A percentile compares a stretch with the other conserved stretches of the same genome.
These are phyloP conservation scores for Leucoraja erinaceus DNA, from an alignment of 2,113 vertebrate genomes.

Conservation along the genomic window DNA sequence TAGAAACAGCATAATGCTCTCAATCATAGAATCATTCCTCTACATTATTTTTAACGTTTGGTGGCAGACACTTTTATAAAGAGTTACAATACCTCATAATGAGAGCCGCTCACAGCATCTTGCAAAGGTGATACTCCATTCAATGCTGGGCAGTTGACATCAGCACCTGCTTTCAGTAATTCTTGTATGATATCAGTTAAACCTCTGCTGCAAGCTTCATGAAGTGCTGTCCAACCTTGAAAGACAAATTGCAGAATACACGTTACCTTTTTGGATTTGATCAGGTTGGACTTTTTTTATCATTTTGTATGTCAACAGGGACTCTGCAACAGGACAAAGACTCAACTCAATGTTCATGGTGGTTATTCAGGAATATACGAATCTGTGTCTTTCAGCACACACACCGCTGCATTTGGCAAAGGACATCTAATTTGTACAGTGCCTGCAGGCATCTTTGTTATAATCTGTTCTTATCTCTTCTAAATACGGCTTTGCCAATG, in stretches of 20 bases:
- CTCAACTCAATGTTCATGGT: not conserved
- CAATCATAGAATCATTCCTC: not conserved
- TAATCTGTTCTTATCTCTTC: not conserved
- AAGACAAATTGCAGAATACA: conserved; percentile 40
- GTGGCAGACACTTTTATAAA: not conserved
- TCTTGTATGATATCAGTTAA: conserved; percentile 56
- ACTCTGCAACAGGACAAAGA: no score
- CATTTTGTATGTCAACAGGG: not conserved
- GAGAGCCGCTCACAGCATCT: conserved; percentile 56
- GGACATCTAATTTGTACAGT: not conserved
- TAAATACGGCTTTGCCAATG: not conserved
- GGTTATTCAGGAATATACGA: not conserved
- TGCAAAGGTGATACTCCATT: conserved; percentile 68
- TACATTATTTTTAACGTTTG: not conserved
- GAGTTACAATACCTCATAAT: conserved; percentile 61
- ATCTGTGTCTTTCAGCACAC: no score
- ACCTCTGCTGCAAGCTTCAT: conserved; percentile 61
- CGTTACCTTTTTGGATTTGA: not conserved
- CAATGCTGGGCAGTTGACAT: conserved; percentile 57
- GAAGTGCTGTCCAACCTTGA: conserved; percentile 77
- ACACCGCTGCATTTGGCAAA: not conserved
- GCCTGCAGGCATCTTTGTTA: not conserved
- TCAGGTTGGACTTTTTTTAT: not conserved
- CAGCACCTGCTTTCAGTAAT: conserved; percentile 68
- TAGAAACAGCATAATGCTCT: not conserved